Evolutionary conservation across 1,140 invertebrate genomes (phyloP).

Genomic region (Amyelois transitella): DNA sequence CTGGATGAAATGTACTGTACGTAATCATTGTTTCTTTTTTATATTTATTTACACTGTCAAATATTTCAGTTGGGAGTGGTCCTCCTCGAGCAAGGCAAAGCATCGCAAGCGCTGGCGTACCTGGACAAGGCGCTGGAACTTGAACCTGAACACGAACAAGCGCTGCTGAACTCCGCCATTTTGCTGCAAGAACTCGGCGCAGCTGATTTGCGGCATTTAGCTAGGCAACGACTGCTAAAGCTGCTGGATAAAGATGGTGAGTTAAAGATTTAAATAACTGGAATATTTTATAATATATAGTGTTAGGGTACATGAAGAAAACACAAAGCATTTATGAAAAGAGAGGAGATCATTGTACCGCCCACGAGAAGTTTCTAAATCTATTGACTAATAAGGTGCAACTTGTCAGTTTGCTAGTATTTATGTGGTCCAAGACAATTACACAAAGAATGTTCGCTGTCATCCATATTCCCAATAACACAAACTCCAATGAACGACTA

Average conservation of each 20-base stretch:
- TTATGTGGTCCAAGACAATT: too few relatives aligned
- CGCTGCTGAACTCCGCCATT: conserved; percentile 95
- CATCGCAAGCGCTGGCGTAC: conserved; percentile 91
- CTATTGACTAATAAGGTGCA: too few relatives aligned
- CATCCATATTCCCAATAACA: too few relatives aligned
- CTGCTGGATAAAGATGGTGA: conserved; percentile 83
- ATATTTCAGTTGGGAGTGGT: conserved; percentile 91
- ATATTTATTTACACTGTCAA: background rate
- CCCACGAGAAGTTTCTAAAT: too few relatives aligned
- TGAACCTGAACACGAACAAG: conserved; percentile 96
- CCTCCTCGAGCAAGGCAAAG: conserved; percentile 92
- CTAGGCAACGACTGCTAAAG: conserved; percentile 86
- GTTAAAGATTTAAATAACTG: background rate
- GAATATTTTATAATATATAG: too few relatives aligned
- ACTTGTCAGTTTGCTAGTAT: too few relatives aligned
- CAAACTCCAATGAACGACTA: too few relatives aligned
- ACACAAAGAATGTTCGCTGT: too few relatives aligned
- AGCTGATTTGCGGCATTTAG: conserved; percentile 84
- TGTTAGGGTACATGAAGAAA: too few relatives aligned
- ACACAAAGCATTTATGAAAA: too few relatives aligned
- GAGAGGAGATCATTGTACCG: too few relatives aligned
- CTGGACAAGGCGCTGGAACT: conserved; percentile 94
- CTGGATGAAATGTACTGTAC: too few relatives aligned
- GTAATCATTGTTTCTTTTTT: background rate
- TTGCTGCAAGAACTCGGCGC: conserved; percentile 91